Percentiles rank a stretch among this genome's conserved stretches.
These are phyloP conservation scores for Allolobophora icterica DNA, from an alignment of 2,888 invertebrate genomes.

Conservation along the genomic window DNA sequence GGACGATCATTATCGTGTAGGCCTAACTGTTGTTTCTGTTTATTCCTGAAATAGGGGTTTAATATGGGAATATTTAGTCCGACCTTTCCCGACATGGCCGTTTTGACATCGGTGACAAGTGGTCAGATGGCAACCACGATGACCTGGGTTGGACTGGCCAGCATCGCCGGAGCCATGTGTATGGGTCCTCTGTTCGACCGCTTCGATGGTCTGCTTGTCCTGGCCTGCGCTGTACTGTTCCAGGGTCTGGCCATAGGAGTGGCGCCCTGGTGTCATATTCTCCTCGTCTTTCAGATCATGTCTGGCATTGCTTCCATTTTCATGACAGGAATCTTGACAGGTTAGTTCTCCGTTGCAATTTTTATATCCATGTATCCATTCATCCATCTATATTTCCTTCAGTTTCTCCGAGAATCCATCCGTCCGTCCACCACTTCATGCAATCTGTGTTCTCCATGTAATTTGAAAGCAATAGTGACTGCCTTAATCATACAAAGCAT, in stretches of 20 bases:
- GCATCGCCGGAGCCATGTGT: constrained; percentile 33
- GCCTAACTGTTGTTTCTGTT: background rate
- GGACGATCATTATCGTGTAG: too few species aligned
- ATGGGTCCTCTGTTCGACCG: constrained; percentile 40
- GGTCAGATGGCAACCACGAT: constrained; percentile 40
- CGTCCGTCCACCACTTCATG: background rate
- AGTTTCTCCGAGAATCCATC: background rate
- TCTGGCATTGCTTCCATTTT: constrained; percentile 28
- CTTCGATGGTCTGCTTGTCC: constrained; percentile 30
- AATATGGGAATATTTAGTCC: constrained; percentile 38
- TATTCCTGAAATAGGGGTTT: constrained; percentile 31
- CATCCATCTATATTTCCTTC: too few species aligned
- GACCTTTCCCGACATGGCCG: constrained; percentile 36
- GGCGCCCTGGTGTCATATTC: constrained; percentile 30
- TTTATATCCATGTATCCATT: too few species aligned
- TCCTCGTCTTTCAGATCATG: constrained; percentile 29
- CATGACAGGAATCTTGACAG: constrained; percentile 35
- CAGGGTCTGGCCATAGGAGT: constrained; percentile 34
- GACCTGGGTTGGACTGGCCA: constrained; percentile 35
- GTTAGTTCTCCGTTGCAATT: background rate
- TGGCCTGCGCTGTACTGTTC: background rate
- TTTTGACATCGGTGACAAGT: constrained; percentile 26
- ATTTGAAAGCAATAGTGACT: too few species aligned
- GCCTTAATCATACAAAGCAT: too few species aligned
- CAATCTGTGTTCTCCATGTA: too few species aligned